Evolutionary conservation across 2,797 vertebrate species (phyloP).

Genomic region (Adelosebastes latens): DNA sequence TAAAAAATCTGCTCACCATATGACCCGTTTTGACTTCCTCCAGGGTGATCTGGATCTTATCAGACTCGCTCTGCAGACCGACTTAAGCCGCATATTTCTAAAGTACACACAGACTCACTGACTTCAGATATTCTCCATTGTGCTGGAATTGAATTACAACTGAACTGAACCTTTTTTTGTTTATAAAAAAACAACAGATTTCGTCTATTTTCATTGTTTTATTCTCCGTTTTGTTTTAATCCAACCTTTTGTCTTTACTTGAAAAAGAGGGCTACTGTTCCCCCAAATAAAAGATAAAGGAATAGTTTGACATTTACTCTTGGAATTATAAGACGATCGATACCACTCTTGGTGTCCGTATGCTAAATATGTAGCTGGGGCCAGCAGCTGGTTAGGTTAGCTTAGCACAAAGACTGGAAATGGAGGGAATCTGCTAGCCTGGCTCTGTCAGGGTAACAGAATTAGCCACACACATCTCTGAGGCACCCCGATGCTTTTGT

Average conservation of each 20-base stretch:
- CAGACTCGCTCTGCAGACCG: not conserved
- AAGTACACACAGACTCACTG: not conserved
- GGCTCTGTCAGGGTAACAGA: not conserved
- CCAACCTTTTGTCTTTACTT: not conserved
- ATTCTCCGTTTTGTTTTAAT: not conserved
- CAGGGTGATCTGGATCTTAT: conserved; percentile 2
- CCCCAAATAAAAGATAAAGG: too few species aligned
- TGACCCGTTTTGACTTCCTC: not conserved
- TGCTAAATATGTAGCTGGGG: too few species aligned
- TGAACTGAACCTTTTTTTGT: not conserved
- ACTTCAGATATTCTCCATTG: not conserved
- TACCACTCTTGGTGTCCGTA: too few species aligned
- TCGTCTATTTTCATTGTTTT: not conserved
- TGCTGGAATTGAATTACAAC: not conserved
- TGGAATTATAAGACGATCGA: too few species aligned
- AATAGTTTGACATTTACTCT: too few species aligned
- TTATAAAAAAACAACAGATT: too few species aligned
- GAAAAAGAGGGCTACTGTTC: not conserved
- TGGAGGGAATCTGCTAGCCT: not conserved
- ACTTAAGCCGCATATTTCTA: not conserved
- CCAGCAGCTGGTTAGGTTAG: too few species aligned
- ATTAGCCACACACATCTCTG: not conserved
- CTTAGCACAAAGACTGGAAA: too few species aligned
- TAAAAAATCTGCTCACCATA: conserved; percentile 1
- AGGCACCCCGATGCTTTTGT: not conserved